Evolutionary conservation across 2,113 vertebrate genomes (phyloP).

Genomic region (Neolamprologus modestus): DNA sequence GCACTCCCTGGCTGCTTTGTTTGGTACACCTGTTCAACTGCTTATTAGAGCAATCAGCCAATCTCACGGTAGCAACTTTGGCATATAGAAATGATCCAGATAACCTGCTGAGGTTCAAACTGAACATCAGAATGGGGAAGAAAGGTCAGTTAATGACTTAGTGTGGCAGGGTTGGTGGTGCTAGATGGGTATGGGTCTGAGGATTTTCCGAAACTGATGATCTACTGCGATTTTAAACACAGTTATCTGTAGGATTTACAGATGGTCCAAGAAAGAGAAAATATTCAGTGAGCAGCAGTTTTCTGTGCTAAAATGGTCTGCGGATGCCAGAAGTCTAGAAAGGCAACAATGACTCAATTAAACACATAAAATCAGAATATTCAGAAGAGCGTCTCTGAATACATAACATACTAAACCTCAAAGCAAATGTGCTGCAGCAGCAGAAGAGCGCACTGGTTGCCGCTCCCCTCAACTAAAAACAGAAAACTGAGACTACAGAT

Average conservation of each 20-base stretch:
- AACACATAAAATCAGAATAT: not conserved
- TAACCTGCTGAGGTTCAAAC: not conserved
- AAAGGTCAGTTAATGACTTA: not conserved
- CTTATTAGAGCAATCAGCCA: not conserved
- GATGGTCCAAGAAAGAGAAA: not conserved
- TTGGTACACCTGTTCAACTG: not conserved
- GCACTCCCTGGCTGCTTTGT: not conserved
- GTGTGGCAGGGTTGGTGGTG: not conserved
- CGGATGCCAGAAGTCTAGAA: not conserved
- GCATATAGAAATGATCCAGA: not conserved
- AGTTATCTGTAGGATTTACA: not conserved
- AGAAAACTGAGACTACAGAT: not conserved
- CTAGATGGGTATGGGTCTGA: not conserved
- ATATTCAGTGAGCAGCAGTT: not conserved
- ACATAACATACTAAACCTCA: not conserved
- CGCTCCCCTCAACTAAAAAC: not conserved
- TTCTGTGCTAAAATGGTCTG: not conserved
- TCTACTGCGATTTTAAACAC: accelerated
- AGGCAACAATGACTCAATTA: not conserved
- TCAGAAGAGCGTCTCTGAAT: not conserved
- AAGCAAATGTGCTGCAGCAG: not conserved
- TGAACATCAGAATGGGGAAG: not conserved
- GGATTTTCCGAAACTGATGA: not conserved
- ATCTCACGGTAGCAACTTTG: not conserved
- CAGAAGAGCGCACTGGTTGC: not conserved